A percentile compares a stretch with the other conserved stretches of the same genome.
Conservation (phyloP, 2,113 vertebrate species). For the Psittacula cyanocephala region DNA sequence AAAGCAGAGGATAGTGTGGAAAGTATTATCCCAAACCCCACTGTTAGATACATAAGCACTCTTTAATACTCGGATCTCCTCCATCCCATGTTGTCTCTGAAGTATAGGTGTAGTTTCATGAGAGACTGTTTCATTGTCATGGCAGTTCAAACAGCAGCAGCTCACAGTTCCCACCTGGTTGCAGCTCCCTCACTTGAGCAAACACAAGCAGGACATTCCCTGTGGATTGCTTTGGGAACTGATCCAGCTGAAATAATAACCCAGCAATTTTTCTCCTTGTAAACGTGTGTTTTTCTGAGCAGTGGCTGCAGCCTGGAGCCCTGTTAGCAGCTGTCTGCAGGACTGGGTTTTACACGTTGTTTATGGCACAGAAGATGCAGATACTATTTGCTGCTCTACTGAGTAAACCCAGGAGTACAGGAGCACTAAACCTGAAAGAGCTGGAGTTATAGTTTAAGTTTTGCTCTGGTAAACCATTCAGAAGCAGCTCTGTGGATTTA, state of each 20-base stretch:
- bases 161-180: not conserved
- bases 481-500: not conserved
- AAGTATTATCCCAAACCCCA: not conserved
- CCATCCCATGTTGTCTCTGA: too few species aligned
- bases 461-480: not conserved
- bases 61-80: too few species aligned
- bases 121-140: rapidly evolving
- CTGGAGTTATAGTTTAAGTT: not conserved
- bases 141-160: not conserved
- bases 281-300: not conserved
- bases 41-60: not conserved
- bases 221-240: not conserved
- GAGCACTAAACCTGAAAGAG: not conserved
- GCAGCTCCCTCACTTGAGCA: not conserved
- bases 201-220: not conserved
- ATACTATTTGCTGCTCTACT: not conserved
- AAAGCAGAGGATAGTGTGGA: not conserved
- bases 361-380: not conserved
- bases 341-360: not conserved
- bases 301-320: not conserved
- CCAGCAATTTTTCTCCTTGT: not conserved
- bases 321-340: not conserved
- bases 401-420: not conserved
- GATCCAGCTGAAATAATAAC: not conserved
- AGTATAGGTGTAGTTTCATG: not conserved